These are phyloP conservation scores for Dendrocincla tyrannina DNA, from an alignment of 2,797 vertebrate species.

Conservation along the genomic window DNA sequence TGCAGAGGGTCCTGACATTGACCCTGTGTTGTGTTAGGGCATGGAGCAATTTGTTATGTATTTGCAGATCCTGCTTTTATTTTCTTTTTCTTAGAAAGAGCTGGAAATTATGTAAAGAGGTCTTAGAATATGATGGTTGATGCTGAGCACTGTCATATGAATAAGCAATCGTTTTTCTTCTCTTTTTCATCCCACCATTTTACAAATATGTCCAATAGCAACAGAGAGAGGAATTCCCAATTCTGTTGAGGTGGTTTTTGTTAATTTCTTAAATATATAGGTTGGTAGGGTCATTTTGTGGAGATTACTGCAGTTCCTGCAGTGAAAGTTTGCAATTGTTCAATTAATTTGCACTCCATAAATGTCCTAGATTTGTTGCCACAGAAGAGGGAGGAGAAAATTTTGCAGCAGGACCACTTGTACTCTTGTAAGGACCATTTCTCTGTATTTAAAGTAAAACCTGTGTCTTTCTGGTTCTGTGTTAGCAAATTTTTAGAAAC, in stretches of 20 bases:
- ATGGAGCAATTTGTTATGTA: neutral
- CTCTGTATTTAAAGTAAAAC: neutral
- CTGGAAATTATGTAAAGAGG: neutral
- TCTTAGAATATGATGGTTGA: neutral
- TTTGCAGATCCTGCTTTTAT: neutral
- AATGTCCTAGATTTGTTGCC: neutral
- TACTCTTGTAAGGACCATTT: neutral
- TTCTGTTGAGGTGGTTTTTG: fast-evolving
- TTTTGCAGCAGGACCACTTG: neutral
- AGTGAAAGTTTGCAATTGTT: neutral
- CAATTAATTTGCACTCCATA: neutral
- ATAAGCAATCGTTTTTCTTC: neutral
- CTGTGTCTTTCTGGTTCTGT: neutral
- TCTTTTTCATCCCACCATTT: neutral
- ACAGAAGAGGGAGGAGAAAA: neutral
- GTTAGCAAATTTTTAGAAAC: neutral
- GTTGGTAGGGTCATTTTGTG: neutral
- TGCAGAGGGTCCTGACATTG: neutral
- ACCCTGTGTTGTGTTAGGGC: neutral
- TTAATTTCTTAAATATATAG: neutral
- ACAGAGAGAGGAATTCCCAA: neutral
- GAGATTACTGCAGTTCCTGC: neutral
- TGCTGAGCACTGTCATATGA: neutral
- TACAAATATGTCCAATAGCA: neutral
- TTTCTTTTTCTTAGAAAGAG: neutral